These are phyloP conservation scores for Dasypus novemcinctus DNA, from an alignment of 2,113 vertebrate genomes.

Conservation along the genomic window DNA sequence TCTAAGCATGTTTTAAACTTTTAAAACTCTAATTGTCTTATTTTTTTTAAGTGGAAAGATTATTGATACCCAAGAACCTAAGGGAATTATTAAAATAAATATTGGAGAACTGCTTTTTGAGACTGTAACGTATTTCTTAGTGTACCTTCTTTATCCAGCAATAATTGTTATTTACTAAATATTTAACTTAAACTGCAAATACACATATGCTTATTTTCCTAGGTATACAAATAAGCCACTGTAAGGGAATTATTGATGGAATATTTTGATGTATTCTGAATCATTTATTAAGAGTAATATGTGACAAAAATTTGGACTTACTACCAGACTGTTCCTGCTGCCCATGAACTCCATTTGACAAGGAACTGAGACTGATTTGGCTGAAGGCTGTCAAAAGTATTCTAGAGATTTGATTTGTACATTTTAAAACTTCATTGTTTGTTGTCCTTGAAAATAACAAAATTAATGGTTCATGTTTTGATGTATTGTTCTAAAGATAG, in stretches of 20 bases:
- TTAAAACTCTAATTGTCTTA: not conserved
- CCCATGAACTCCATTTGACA: not conserved
- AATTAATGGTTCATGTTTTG: not conserved
- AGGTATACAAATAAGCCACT: not conserved
- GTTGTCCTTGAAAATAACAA: not conserved
- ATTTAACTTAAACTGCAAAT: slow-evolving; percentile 52
- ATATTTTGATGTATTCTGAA: slow-evolving; percentile 26
- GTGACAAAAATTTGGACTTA: slow-evolving; percentile 25
- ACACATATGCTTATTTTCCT: slow-evolving; percentile 25
- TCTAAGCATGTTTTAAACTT: not conserved
- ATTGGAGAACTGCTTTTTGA: not conserved
- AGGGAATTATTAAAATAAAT: not conserved
- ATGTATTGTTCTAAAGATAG: not conserved
- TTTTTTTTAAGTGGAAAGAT: not conserved
- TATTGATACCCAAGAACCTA: not conserved
- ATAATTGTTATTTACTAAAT: slow-evolving; percentile 32
- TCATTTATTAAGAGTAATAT: not conserved
- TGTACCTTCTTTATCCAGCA: not conserved
- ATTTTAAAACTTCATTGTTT: not conserved
- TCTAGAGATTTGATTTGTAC: not conserved
- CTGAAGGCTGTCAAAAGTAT: not conserved
- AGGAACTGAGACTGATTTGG: not conserved
- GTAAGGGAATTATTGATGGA: slow-evolving; percentile 48
- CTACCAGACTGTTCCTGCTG: not conserved
- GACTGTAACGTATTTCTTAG: not conserved